phyloP scores from a whole-genome alignment of 2,797 vertebrate species.

The Sternarchorhynchus goeldii region DNA sequence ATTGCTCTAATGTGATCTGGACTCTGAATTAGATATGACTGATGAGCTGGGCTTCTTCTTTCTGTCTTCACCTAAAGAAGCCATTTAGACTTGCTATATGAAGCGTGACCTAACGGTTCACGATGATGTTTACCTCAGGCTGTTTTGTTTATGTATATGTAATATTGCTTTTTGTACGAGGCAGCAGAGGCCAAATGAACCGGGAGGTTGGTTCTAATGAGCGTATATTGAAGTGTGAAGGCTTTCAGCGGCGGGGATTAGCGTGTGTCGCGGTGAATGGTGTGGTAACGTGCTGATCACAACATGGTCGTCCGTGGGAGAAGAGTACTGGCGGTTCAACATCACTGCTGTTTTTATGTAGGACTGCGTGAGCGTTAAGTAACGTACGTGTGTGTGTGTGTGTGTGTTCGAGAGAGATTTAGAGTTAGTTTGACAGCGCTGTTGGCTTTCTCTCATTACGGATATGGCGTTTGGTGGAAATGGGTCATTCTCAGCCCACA shows the following conservation, averaged over 20 bases:
- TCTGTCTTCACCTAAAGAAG: constrained; percentile 32
- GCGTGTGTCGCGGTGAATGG: constrained; percentile 6
- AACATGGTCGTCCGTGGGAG: constrained; percentile 10
- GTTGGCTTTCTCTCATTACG: constrained; percentile 47
- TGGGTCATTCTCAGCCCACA: constrained; percentile 54
- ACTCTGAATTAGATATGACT: constrained; percentile 14
- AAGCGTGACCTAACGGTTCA: constrained; percentile 30
- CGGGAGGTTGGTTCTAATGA: background rate
- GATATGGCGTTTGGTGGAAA: constrained; percentile 50
- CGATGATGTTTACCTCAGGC: background rate
- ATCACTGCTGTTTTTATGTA: constrained; percentile 21
- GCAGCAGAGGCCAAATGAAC: constrained; percentile 28
- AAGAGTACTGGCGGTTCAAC: constrained; percentile 18
- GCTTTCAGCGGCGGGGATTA: background rate
- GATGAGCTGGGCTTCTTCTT: constrained; percentile 28
- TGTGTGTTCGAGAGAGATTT: background rate
- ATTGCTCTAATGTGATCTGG: background rate
- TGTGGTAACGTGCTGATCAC: background rate
- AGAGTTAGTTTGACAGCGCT: constrained; percentile 40
- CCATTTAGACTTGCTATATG: constrained; percentile 34
- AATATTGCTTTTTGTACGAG: constrained; percentile 39
- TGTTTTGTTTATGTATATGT: constrained; percentile 1
- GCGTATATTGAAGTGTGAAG: background rate
- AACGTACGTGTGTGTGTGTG: background rate
- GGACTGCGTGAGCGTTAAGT: constrained; percentile 10